A percentile compares a stretch with the other conserved stretches of the same genome.
Conservation (phyloP, 1,140 invertebrate species). For the Drosophila parvula region DNA sequence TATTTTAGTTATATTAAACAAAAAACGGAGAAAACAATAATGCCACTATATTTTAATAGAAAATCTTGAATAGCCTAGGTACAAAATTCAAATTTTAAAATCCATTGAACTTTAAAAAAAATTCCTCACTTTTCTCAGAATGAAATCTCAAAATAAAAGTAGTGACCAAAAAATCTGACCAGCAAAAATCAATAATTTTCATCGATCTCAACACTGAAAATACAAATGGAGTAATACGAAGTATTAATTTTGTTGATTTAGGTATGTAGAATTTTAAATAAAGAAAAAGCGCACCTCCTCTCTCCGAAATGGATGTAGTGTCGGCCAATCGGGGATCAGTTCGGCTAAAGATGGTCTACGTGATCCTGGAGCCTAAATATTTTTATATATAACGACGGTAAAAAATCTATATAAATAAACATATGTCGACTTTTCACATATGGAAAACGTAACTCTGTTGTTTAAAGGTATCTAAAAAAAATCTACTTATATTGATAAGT, state of each 20-base stretch:
- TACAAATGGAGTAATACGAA: conserved; percentile 9
- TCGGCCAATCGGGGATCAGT: conserved; percentile 98
- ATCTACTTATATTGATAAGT: too few relatives aligned
- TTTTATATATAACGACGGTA: conserved; percentile 25
- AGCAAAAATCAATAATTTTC: conserved; percentile 33
- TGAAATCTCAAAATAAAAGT: not conserved
- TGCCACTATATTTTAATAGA: not conserved
- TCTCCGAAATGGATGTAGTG: conserved; percentile 91
- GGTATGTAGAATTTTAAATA: conserved; percentile 9
- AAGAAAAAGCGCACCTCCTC: conserved; percentile 76
- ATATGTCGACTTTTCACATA: not conserved
- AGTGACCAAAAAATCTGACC: not conserved
- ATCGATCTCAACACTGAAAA: conserved; percentile 18
- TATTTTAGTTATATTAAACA: not conserved
- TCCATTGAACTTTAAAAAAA: not conserved
- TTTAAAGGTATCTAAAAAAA: too few relatives aligned
- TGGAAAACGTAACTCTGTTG: not conserved
- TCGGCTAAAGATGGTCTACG: conserved; percentile 96
- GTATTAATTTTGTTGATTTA: conserved; percentile 5
- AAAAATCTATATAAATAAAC: not conserved
- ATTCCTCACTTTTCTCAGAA: not conserved
- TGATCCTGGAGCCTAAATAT: conserved; percentile 86
- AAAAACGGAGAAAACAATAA: not conserved
- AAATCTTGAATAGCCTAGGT: not conserved
- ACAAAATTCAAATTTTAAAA: conserved; percentile 10